Conservation (phyloP, 2,888 invertebrate genomes). For the Pammene fasciana region DNA sequence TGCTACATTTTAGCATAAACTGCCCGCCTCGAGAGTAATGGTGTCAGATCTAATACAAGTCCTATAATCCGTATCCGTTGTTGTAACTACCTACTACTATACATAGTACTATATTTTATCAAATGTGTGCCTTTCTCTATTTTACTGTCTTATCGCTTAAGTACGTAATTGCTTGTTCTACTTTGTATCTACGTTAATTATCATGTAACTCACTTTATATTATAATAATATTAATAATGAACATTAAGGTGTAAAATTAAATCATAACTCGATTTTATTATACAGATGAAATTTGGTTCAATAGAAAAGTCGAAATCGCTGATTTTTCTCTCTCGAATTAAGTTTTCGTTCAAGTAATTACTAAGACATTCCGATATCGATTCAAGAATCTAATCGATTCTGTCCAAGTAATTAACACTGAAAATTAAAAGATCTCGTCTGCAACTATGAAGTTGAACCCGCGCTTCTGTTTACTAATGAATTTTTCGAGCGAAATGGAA, state of each 20-base stretch:
- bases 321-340: background rate
- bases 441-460: background rate
- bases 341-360: conserved; percentile 1
- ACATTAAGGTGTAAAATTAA: background rate
- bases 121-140: conserved; percentile 58
- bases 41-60: background rate
- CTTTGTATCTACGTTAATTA: background rate
- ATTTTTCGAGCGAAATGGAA: background rate
- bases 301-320: background rate
- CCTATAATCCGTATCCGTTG: background rate
- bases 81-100: background rate
- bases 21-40: background rate
- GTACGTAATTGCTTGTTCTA: conserved; percentile 10
- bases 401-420: conserved; percentile 3
- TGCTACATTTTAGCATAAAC: too few relatives aligned
- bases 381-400: conserved; percentile 7
- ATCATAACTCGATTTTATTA: background rate
- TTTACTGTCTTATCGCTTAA: conserved; percentile 31
- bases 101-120: conserved; percentile 47
- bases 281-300: background rate
- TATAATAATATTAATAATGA: background rate
- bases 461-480: background rate
- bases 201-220: background rate
- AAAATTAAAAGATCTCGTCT: conserved; percentile 7
- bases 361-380: background rate